Conservation (phyloP, 2,888 invertebrate genomes). For the Ophioninae sp. region DNA sequence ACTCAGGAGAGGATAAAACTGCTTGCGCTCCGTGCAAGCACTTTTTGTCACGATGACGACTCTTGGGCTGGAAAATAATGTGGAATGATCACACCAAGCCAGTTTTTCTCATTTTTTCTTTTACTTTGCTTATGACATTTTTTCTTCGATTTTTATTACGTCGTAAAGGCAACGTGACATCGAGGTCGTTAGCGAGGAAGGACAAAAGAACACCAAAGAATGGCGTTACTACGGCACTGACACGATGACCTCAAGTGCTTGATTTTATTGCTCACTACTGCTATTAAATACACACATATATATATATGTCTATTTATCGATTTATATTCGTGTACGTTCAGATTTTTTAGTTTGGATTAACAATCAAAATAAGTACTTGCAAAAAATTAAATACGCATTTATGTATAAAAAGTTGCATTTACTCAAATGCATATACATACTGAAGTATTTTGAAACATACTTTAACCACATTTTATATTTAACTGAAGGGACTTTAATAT, state of each 20-base stretch:
- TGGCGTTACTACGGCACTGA: constrained; percentile 35
- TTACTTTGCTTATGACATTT: not conserved
- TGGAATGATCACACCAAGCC: not conserved
- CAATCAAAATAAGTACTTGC: too few species aligned
- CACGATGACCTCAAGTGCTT: constrained; percentile 35
- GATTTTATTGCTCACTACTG: constrained; percentile 29
- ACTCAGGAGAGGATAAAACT: not conserved
- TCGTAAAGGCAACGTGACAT: constrained; percentile 27
- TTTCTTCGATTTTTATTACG: constrained; percentile 44
- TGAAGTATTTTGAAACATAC: too few species aligned
- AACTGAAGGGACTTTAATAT: too few species aligned
- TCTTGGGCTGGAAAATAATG: constrained; percentile 4
- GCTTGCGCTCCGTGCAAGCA: constrained; percentile 8
- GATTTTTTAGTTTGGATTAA: too few species aligned
- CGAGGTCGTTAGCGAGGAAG: constrained; percentile 47
- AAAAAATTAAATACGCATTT: too few species aligned
- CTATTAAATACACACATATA: not conserved
- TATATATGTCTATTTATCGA: not conserved
- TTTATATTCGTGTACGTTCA: not conserved
- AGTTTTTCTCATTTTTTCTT: not conserved
- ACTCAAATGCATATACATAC: too few species aligned
- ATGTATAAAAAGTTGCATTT: too few species aligned
- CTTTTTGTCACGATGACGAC: constrained; percentile 3
- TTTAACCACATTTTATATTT: too few species aligned
- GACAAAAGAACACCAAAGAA: constrained; percentile 27